phyloP scores from a whole-genome alignment of 1,140 invertebrate species.

The Rhopalosiphum maidis region DNA sequence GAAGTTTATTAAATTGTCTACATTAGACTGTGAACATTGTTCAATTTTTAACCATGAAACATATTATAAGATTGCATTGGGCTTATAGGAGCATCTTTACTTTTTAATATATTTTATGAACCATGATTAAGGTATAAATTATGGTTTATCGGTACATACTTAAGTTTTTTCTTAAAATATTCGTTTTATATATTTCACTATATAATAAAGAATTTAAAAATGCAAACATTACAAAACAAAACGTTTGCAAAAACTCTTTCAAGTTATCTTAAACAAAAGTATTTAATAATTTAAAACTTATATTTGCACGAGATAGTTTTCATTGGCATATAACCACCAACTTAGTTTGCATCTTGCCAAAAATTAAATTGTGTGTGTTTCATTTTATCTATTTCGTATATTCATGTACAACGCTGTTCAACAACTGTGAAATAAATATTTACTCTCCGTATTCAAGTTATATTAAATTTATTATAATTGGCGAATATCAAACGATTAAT shows the following conservation, averaged over 20 bases:
- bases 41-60: background rate
- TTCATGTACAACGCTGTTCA: background rate
- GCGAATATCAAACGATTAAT: slow-evolving; percentile 4
- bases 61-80: background rate
- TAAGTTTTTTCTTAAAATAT: background rate
- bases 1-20: background rate
- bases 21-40: background rate
- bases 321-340: background rate
- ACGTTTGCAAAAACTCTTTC: background rate
- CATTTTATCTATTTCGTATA: slow-evolving; percentile 1
- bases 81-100: background rate
- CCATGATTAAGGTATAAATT: background rate
- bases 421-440: slow-evolving; percentile 13
- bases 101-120: background rate
- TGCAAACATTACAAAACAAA: background rate
- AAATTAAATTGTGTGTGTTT: background rate
- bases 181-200: background rate
- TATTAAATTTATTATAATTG: slow-evolving; percentile 16
- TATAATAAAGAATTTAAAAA: background rate
- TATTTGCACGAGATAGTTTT: background rate
- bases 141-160: background rate
- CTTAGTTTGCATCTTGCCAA: background rate
- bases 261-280: slow-evolving; percentile 1
- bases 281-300: slow-evolving; percentile 20
- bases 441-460: background rate